phyloP scores from a whole-genome alignment of 2,888 invertebrate genomes.

The Deilephila porcellus region DNA sequence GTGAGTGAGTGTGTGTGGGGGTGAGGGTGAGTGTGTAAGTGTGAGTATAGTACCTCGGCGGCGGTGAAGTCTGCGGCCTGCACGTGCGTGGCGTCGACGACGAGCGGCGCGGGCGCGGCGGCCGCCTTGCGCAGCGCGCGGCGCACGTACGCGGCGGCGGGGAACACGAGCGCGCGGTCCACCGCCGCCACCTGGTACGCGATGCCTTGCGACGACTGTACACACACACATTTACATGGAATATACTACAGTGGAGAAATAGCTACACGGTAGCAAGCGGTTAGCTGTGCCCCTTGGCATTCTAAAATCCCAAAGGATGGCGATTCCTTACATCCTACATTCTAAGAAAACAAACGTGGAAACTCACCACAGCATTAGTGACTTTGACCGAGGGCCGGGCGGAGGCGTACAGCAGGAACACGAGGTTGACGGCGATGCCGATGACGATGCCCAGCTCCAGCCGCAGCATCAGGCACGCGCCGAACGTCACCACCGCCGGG shows the following conservation, averaged over 20 bases:
- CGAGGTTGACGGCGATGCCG: slow-evolving; percentile 91
- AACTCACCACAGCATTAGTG: slow-evolving; percentile 85
- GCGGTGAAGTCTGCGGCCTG: slow-evolving; percentile 93
- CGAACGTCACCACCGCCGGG: slow-evolving; percentile 92
- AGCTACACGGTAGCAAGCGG: too few relatives aligned
- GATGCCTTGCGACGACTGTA: slow-evolving; percentile 72
- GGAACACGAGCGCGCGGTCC: slow-evolving; percentile 89
- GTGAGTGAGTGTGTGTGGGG: too few relatives aligned
- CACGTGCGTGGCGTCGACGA: slow-evolving; percentile 92
- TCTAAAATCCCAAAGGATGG: neutral
- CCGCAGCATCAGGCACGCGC: slow-evolving; percentile 91
- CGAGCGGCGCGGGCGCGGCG: slow-evolving; percentile 79
- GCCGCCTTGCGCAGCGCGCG: slow-evolving; percentile 90
- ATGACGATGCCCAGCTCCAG: slow-evolving; percentile 94
- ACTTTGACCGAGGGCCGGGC: slow-evolving; percentile 92
- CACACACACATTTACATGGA: neutral
- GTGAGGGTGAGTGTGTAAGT: neutral
- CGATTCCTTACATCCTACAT: too few relatives aligned
- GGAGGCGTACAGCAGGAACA: slow-evolving; percentile 93
- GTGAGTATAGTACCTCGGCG: slow-evolving; percentile 84
- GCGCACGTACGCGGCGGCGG: slow-evolving; percentile 91
- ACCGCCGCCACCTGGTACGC: slow-evolving; percentile 86
- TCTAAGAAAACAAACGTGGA: neutral
- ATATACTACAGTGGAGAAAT: too few relatives aligned
- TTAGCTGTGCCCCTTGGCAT: too few relatives aligned